Base-by-base conservation (phyloP, 2,888 invertebrate genomes). In the Patella pellucida region DNA sequence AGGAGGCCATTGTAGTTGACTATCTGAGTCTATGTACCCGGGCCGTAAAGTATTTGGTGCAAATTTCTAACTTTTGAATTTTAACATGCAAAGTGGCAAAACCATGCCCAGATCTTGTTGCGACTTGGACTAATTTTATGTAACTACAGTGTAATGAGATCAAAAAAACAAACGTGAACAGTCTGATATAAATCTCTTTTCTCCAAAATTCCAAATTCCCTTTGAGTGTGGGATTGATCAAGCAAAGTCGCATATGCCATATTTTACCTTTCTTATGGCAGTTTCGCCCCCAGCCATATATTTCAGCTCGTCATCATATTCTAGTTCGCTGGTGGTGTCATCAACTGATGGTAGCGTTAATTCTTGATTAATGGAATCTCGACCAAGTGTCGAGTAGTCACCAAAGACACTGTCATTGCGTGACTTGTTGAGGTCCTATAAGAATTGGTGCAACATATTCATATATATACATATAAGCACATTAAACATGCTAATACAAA, bases 301-400 rank as follows among this genome's bases (percentile, higher is more conserved):
- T 76, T 82, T 83, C 81, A 84, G 82, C 71, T 85, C 84, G 80
- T 87, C 88, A 78, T 85, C 86, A 78, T 83, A 85, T 77, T 86
- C 85, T 50, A 86, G 81, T 51, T 87, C 87, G 75, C 85, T 85
- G 75, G 79, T 83, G 78, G 84, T 85, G 69, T 84, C 85, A 71
- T 85, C 86, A 51, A 84, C 82, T 11, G 85, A 84, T 56, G 84
- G 84, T 50, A 85, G 76, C 52, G 73, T 79, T 56, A 27, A 73
- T 68, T 75, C 72, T 31, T 71, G 75, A 14, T 71, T 78, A n/a
- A 74, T 78, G 15, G 79, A 78, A 69, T 83, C 83, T 52, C 82
- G 76, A 19, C 81, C 84, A 27, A 84, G 76, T 3, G 85, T 83
- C 16, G 85, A 85, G 71, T 81, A 81, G 73, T 83, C 81, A 14